Conservation (phyloP, 2,797 vertebrate genomes). For the Stomatorhinus walkeri region DNA sequence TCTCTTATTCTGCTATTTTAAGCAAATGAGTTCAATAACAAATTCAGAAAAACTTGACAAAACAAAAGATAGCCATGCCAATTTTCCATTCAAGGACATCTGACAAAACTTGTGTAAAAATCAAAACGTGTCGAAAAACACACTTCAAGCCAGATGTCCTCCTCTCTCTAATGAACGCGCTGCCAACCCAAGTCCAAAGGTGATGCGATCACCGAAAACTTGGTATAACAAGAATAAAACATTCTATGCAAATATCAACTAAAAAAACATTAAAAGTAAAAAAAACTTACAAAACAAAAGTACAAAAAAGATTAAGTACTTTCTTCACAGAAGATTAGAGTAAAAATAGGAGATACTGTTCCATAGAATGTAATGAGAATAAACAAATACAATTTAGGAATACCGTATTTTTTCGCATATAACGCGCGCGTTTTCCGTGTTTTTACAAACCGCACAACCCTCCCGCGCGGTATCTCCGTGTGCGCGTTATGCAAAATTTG, state of each 20-base stretch:
- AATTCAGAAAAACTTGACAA: not conserved
- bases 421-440: too few species aligned
- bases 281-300: constrained; percentile 9
- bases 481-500: too few species aligned
- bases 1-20: not conserved
- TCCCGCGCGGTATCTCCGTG: too few species aligned
- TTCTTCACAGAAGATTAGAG: constrained; percentile 19
- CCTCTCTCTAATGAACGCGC: not conserved
- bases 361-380: not conserved
- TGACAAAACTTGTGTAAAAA: not conserved
- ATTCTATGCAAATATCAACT: not conserved
- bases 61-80: not conserved
- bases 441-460: too few species aligned
- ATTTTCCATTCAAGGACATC: not conserved
- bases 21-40: not conserved
- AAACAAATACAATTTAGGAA: not conserved
- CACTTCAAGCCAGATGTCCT: not conserved
- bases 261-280: constrained; percentile 7
- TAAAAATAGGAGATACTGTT: constrained; percentile 17
- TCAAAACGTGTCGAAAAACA: not conserved
- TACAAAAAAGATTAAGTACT: not conserved
- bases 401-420: not conserved
- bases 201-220: not conserved
- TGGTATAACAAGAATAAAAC: not conserved
- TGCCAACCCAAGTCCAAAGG: not conserved